These are phyloP conservation scores for Chlorospingus flavigularis DNA, from an alignment of 2,797 vertebrate species.

Conservation along the genomic window DNA sequence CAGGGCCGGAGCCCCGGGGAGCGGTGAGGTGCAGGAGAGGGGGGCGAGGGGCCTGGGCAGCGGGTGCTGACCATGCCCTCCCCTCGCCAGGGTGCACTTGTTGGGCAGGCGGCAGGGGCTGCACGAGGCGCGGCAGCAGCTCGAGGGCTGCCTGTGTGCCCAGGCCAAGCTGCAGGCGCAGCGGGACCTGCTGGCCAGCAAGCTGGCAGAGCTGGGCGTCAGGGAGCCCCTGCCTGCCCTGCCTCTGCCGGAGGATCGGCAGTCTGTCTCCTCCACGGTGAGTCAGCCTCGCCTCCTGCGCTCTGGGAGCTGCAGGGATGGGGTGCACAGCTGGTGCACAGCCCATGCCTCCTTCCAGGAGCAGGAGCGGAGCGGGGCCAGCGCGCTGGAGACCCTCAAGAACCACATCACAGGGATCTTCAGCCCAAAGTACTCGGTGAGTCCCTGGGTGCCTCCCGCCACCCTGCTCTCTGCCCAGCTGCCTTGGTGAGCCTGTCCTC, in stretches of 20 bases:
- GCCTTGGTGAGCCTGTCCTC: neutral
- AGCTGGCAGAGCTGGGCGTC: slow-evolving; percentile 79
- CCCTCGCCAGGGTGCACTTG: slow-evolving; percentile 81
- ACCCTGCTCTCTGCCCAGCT: neutral
- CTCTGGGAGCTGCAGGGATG: neutral
- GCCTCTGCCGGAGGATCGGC: slow-evolving; percentile 77
- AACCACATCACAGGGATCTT: slow-evolving; percentile 86
- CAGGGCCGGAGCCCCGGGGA: slow-evolving; percentile 75
- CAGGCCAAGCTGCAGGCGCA: slow-evolving; percentile 86
- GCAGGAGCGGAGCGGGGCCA: slow-evolving; percentile 71
- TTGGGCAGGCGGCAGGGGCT: slow-evolving; percentile 87
- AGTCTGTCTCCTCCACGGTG: slow-evolving; percentile 78
- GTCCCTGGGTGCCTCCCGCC: neutral
- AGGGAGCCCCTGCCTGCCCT: slow-evolving; percentile 77
- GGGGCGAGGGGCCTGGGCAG: fast-evolving
- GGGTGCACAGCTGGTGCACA: neutral
- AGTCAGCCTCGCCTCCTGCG: slow-evolving; percentile 39
- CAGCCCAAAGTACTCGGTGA: slow-evolving; percentile 85
- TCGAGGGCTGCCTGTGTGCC: slow-evolving; percentile 80
- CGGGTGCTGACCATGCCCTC: fast-evolving
- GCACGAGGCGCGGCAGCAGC: slow-evolving; percentile 85
- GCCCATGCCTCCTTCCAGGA: slow-evolving; percentile 66
- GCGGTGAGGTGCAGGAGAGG: slow-evolving; percentile 71
- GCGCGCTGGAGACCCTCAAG: slow-evolving; percentile 80
- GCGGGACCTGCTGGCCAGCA: slow-evolving; percentile 80